Evolutionary conservation across 2,113 vertebrate species (phyloP).

Genomic region (Erythrocercus mccallii): DNA sequence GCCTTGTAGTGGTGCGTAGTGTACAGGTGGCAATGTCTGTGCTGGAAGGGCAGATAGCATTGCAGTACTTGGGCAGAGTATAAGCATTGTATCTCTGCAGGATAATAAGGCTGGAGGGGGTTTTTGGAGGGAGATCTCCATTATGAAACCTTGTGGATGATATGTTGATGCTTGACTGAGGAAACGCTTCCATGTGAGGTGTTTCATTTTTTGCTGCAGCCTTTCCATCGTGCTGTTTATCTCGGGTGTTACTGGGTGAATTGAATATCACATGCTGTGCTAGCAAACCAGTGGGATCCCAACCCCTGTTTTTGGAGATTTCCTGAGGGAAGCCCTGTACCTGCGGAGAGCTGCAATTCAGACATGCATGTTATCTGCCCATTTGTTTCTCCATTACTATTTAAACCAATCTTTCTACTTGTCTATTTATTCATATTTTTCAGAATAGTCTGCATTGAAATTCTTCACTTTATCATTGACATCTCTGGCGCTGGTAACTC

Average conservation of each 20-base stretch:
- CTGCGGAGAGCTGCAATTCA: not conserved
- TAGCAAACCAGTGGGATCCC: not conserved
- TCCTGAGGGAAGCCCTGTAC: not conserved
- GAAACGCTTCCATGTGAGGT: not conserved
- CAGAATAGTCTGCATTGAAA: not conserved
- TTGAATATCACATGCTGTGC: rapidly evolving
- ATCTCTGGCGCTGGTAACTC: not conserved
- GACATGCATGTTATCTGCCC: rapidly evolving
- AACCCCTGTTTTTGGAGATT: not conserved
- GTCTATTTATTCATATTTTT: not conserved
- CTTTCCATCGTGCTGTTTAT: rapidly evolving
- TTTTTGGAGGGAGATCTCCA: not conserved
- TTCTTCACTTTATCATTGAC: not conserved
- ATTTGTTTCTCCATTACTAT: not conserved
- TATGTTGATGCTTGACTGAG: not conserved
- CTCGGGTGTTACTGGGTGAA: not conserved
- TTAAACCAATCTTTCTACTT: not conserved
- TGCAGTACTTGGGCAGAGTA: rapidly evolving
- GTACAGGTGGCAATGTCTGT: not conserved
- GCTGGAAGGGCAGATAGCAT: not conserved
- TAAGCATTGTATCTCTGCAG: not conserved
- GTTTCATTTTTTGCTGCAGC: not conserved
- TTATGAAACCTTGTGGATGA: not conserved
- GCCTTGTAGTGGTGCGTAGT: not conserved
- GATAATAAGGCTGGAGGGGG: too few species aligned